These are phyloP conservation scores for Jacana jacana DNA, from an alignment of 2,113 vertebrate genomes.

Conservation along the genomic window DNA sequence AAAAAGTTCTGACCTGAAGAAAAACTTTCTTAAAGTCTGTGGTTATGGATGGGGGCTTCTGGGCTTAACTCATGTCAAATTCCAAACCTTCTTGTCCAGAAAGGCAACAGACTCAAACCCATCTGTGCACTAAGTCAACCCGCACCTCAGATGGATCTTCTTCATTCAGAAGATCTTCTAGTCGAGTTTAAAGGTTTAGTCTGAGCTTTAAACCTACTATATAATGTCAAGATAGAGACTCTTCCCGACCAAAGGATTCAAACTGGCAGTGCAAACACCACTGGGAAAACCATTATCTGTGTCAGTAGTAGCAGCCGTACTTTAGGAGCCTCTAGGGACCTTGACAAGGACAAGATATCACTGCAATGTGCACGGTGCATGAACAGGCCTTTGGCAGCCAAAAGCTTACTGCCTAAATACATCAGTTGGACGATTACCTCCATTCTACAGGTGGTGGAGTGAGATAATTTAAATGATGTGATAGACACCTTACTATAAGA, in stretches of 20 bases:
- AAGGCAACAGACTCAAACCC: neutral
- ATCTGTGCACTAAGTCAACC: neutral
- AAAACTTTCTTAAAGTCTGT: constrained; percentile 21
- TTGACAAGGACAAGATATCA: neutral
- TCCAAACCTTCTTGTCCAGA: neutral
- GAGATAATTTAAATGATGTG: neutral
- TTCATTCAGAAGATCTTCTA: neutral
- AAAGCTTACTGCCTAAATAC: neutral
- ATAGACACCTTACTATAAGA: neutral
- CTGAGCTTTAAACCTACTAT: neutral
- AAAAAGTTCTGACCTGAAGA: constrained; percentile 26
- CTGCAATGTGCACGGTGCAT: accelerated
- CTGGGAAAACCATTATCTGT: neutral
- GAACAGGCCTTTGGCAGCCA: neutral
- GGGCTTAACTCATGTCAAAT: neutral
- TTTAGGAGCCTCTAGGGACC: neutral
- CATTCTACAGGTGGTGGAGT: neutral
- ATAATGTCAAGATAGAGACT: neutral
- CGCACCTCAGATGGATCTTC: neutral
- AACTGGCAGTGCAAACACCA: neutral
- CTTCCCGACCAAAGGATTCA: neutral
- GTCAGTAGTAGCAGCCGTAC: neutral
- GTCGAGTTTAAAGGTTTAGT: neutral
- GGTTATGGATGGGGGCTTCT: neutral
- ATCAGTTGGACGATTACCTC: neutral